phyloP scores from a whole-genome alignment of 2,888 invertebrate species.

The Lampropteryx suffumata region DNA sequence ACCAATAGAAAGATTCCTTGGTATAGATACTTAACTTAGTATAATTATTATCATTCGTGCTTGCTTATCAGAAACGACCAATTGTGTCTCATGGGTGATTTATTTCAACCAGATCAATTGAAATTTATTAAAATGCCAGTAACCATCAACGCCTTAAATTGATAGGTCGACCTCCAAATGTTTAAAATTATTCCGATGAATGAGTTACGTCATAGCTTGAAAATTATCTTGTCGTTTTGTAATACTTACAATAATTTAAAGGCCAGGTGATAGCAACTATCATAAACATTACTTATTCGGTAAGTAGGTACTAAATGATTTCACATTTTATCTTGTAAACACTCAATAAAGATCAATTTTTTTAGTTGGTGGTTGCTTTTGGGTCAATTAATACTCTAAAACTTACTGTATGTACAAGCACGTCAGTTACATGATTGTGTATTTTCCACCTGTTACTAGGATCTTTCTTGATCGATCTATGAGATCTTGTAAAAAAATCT shows the following conservation, averaged over 20 bases:
- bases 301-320: neutral
- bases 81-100: conserved; percentile 2
- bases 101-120: conserved; percentile 19
- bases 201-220: neutral
- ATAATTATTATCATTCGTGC: too few species aligned
- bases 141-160: conserved; percentile 10
- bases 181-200: neutral
- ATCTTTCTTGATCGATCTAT: too few species aligned
- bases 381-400: too few species aligned
- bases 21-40: too few species aligned
- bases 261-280: neutral
- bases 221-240: too few species aligned
- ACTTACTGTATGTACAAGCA: too few species aligned
- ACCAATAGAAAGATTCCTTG: too few species aligned
- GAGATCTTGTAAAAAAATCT: too few species aligned
- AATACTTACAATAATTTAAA: neutral
- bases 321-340: neutral
- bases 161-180: conserved; percentile 3
- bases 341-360: conserved; percentile 5
- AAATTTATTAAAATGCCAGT: conserved; percentile 15
- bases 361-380: too few species aligned
- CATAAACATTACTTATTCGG: neutral
- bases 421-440: too few species aligned
- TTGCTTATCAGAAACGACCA: too few species aligned
- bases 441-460: too few species aligned